Evolutionary conservation across 2,888 invertebrate species (phyloP).

Genomic region (Trichogramma dendrolimi): DNA sequence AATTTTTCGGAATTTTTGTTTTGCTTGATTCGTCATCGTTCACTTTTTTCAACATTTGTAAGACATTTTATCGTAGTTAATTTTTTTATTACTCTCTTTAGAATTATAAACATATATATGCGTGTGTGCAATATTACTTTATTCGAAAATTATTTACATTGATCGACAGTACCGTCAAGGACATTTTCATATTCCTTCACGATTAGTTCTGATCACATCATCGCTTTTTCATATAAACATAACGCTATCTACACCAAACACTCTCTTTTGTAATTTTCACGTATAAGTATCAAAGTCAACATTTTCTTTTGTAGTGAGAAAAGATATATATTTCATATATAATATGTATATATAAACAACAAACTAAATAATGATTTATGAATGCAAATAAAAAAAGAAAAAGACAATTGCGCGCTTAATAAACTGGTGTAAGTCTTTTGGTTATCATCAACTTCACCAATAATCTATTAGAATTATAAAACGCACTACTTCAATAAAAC

Average conservation of each 20-base stretch:
- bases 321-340: constrained; percentile 4
- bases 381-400: constrained; percentile 17
- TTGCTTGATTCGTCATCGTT: constrained; percentile 19
- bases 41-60: constrained; percentile 10
- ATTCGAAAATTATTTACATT: constrained; percentile 46
- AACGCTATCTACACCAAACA: constrained; percentile 38
- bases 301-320: constrained; percentile 16
- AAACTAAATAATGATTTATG: constrained; percentile 23
- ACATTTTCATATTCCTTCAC: constrained; percentile 28
- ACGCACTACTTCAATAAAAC: constrained; percentile 15
- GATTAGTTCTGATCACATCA: constrained; percentile 29
- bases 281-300: constrained; percentile 28
- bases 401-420: background rate
- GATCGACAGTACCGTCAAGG: constrained; percentile 30
- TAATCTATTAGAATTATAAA: constrained; percentile 10
- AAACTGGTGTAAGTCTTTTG: background rate
- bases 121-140: constrained; percentile 41
- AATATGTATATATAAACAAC: constrained; percentile 19
- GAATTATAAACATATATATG: constrained; percentile 44
- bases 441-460: background rate
- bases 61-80: background rate
- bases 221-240: constrained; percentile 28
- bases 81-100: constrained; percentile 25
- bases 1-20: constrained; percentile 14
- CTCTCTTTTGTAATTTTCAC: constrained; percentile 25